Evolutionary conservation across 1,140 invertebrate species (phyloP).

Genomic region (Hypsibius dujardini): DNA sequence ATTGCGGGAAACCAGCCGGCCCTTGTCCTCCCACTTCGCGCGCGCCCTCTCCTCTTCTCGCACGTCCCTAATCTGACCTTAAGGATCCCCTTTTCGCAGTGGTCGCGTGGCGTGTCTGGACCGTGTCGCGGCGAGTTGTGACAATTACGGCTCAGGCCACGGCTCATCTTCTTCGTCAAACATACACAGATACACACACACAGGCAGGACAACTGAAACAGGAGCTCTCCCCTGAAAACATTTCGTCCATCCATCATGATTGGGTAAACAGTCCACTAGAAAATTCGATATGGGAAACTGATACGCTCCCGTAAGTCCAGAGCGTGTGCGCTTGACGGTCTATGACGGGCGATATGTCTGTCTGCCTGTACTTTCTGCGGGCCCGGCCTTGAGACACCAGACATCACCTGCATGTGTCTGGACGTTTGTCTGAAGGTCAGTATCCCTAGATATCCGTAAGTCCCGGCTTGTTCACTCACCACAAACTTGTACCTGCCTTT

Average conservation of each 20-base stretch:
- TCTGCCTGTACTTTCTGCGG: background rate
- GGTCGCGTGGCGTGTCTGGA: background rate
- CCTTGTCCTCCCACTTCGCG: background rate
- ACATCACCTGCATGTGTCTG: too few relatives aligned
- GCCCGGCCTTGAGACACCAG: too few relatives aligned
- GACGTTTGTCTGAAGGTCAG: too few relatives aligned
- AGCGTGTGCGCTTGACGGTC: background rate
- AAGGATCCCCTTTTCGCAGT: background rate
- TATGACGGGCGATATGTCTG: background rate
- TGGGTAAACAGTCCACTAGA: background rate
- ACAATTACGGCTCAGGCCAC: too few relatives aligned
- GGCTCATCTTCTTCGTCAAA: too few relatives aligned
- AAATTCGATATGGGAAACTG: conserved; percentile 6
- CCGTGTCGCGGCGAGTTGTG: too few relatives aligned
- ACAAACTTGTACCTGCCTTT: background rate
- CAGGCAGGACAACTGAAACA: too few relatives aligned
- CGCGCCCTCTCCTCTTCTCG: background rate
- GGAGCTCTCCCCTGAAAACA: background rate
- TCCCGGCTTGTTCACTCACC: background rate
- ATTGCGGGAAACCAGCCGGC: background rate
- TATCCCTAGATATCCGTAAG: background rate
- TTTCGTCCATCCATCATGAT: background rate
- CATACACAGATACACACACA: too few relatives aligned
- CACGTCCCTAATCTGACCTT: conserved; percentile 15
- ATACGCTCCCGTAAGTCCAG: background rate